phyloP scores from a whole-genome alignment of 1,140 invertebrate species.

The Parapsyche elsis region DNA sequence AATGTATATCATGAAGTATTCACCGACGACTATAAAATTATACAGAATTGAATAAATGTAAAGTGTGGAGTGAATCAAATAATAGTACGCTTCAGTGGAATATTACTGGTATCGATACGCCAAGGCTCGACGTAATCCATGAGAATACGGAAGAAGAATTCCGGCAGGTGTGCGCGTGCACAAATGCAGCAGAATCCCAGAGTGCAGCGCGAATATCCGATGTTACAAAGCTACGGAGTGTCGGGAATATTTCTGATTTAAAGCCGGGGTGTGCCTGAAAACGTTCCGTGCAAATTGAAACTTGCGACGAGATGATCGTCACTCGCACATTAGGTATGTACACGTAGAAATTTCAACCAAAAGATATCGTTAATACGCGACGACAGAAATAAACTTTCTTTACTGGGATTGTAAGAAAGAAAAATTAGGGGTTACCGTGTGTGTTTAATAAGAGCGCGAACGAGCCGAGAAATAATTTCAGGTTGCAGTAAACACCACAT shows the following conservation, averaged over 20 bases:
- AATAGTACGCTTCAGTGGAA: neutral
- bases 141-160: slow-evolving; percentile 30
- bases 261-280: neutral
- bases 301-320: no score
- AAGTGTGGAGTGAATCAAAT: neutral
- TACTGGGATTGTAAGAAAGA: no score
- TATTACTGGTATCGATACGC: neutral
- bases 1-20: no score
- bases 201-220: slow-evolving; percentile 28
- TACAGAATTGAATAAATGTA: neutral
- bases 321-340: no score
- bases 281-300: neutral
- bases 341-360: no score
- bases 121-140: neutral
- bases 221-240: slow-evolving; percentile 17
- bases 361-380: no score
- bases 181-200: neutral
- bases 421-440: neutral
- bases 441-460: slow-evolving; percentile 8
- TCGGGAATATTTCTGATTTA: neutral
- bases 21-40: no score
- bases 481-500: slow-evolving; percentile 12
- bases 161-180: slow-evolving; percentile 12
- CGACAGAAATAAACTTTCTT: no score
- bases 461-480: slow-evolving; percentile 18